phyloP scores from a whole-genome alignment of 2,888 invertebrate species.

The Timema cristinae region DNA sequence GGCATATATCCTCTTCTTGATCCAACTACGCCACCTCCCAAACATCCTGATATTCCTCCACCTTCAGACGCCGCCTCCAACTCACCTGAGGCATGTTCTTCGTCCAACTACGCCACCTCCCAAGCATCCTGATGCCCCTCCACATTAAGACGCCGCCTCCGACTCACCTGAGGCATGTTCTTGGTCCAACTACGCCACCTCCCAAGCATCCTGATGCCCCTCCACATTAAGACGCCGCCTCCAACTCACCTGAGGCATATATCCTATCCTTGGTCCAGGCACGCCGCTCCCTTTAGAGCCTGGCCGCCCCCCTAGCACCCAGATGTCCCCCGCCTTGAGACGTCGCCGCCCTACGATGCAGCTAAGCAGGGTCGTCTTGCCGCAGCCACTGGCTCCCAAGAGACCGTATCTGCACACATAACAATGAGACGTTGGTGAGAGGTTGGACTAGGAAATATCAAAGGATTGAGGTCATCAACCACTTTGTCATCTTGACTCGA shows the following conservation, averaged over 20 bases:
- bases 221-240: too few species aligned
- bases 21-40: slow-evolving; percentile 81
- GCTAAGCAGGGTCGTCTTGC: slow-evolving; percentile 82
- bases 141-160: too few species aligned
- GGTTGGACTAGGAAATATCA: too few species aligned
- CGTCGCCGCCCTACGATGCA: slow-evolving; percentile 80
- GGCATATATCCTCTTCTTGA: slow-evolving; percentile 90
- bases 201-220: too few species aligned
- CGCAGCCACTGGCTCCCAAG: slow-evolving; percentile 86
- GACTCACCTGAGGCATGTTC: too few species aligned
- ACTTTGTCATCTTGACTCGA: too few species aligned
- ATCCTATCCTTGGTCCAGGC: slow-evolving; percentile 85
- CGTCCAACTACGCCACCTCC: too few species aligned
- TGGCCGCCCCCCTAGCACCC: slow-evolving; percentile 79
- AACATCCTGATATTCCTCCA: slow-evolving; percentile 79
- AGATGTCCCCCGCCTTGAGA: slow-evolving; percentile 76
- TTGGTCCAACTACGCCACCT: too few species aligned
- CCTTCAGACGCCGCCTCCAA: slow-evolving; percentile 67
- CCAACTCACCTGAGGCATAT: slow-evolving; percentile 73
- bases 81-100: too few species aligned
- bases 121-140: too few species aligned
- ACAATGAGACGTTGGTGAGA: not conserved
- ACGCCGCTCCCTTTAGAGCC: slow-evolving; percentile 80
- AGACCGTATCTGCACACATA: slow-evolving; percentile 69
- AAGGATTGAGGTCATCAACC: too few species aligned